Conservation (phyloP, 2,888 invertebrate genomes). For the Allolobophora icterica region DNA sequence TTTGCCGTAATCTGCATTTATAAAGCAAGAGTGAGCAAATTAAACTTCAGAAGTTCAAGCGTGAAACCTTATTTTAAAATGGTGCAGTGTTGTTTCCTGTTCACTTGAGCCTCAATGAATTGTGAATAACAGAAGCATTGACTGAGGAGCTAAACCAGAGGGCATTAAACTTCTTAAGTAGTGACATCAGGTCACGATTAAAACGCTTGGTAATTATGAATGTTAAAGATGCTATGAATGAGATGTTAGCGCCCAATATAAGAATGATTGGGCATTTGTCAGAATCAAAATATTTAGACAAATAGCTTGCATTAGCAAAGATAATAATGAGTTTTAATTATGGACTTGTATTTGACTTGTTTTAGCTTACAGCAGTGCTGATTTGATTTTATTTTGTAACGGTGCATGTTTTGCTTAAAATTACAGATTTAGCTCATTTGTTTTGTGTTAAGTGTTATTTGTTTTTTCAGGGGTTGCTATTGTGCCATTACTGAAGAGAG, state of each 20-base stretch:
- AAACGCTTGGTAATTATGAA: background rate
- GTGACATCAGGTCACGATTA: background rate
- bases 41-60: background rate
- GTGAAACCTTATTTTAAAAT: background rate
- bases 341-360: background rate
- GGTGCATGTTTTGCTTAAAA: no score
- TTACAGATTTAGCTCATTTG: no score
- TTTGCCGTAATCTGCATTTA: background rate
- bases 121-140: no score
- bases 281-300: no score
- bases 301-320: no score
- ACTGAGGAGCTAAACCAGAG: background rate
- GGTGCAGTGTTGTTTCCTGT: background rate
- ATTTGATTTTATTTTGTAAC: no score
- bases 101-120: background rate
- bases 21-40: background rate
- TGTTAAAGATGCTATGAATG: no score
- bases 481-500: background rate
- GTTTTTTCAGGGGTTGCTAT: background rate
- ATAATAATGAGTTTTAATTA: no score
- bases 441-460: background rate
- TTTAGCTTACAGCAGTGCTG: background rate
- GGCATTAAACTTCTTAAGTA: background rate
- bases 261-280: no score
- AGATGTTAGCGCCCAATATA: no score